Conservation (phyloP, 2,113 vertebrate genomes). For the Melierax canorus region DNA sequence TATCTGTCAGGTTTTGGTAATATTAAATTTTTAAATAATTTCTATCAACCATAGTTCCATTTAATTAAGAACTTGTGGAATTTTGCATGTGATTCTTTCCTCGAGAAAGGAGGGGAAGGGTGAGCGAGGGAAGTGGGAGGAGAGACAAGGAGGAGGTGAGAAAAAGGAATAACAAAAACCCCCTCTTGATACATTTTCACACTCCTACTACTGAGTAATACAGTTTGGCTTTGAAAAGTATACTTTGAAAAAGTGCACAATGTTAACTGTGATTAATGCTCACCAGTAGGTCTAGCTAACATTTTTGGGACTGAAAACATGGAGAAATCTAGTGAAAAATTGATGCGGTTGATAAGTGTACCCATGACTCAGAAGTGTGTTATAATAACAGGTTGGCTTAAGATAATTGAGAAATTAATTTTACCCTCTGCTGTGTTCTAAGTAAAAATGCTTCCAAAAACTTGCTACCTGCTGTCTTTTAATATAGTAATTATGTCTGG, state of each 20-base stretch:
- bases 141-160: neutral
- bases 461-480: constrained; percentile 39
- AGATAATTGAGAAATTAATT: constrained; percentile 48
- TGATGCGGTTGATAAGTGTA: neutral
- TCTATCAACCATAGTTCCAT: neutral
- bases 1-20: neutral
- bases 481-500: constrained; percentile 26
- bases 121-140: neutral
- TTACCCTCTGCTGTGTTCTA: constrained; percentile 27
- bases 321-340: neutral
- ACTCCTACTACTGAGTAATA: neutral
- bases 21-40: neutral
- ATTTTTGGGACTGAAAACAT: neutral
- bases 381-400: constrained; percentile 15
- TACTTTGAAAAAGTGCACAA: neutral
- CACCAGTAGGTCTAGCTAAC: constrained; percentile 11
- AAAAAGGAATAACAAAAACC: neutral
- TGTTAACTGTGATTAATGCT: constrained; percentile 21
- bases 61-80: neutral
- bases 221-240: neutral
- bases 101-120: neutral
- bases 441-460: constrained; percentile 11
- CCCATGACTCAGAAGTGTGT: neutral
- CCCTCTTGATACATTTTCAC: neutral
- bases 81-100: neutral